Evolutionary conservation across 2,797 vertebrate species (phyloP).

Genomic region (Propithecus deckenii): DNA sequence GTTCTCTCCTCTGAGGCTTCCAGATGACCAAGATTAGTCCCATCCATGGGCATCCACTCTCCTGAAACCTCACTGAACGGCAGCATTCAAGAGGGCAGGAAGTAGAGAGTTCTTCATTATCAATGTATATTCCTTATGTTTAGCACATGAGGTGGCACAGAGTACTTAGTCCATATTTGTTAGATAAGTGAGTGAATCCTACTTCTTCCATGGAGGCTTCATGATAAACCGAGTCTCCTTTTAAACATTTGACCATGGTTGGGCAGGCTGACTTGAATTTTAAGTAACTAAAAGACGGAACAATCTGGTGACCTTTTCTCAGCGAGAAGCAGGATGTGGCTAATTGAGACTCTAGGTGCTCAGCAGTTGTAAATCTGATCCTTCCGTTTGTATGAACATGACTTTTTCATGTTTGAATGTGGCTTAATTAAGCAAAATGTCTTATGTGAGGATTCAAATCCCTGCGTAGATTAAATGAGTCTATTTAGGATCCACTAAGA

Average conservation of each 20-base stretch:
- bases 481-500: conserved; percentile 84
- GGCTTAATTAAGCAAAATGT: conserved; percentile 86
- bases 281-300: conserved; percentile 52
- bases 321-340: conserved; percentile 46
- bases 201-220: not conserved
- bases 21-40: not conserved
- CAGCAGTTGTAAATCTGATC: conserved; percentile 82
- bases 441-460: conserved; percentile 84
- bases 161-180: not conserved
- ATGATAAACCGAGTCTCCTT: not conserved
- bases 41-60: not conserved
- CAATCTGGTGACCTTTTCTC: conserved; percentile 74
- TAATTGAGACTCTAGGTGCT: conserved; percentile 78
- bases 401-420: conserved; percentile 84
- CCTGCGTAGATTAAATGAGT: conserved; percentile 84
- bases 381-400: conserved; percentile 83
- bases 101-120: not conserved
- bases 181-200: not conserved
- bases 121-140: not conserved
- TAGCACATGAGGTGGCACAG: rapidly evolving
- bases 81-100: not conserved
- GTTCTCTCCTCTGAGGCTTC: not conserved
- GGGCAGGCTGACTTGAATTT: conserved; percentile 53
- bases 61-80: not conserved
- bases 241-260: not conserved